Base-by-base conservation (phyloP, 2,797 vertebrate species). In the Neosalanx taihuensis region DNA sequence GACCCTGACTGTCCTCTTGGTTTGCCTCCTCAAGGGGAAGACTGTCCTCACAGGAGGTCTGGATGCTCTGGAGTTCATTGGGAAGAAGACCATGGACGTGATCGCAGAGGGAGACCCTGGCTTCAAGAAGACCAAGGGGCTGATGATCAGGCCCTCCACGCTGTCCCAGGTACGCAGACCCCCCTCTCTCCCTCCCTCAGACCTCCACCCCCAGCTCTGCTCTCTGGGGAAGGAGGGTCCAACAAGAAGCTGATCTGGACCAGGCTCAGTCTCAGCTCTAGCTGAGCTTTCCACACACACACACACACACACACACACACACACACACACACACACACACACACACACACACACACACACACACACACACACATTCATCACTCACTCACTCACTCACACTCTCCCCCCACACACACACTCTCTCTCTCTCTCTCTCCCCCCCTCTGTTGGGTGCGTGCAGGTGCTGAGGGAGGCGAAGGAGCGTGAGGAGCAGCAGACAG, bases 11-110 rank as follows among this genome's bases (percentile, higher is more conserved):
- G 3, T 46, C 9, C 6, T 41, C 37, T 41, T 41, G 37, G 37
- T 41, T 41, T 41, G 37, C 37, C 1, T 41, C 37, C 37, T 41
- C 37, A 3, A 99, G 98, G 94, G 98, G 7, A 98, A 96, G 85
- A 95, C 90, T 0, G 93, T 99, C 76, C 93, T 99, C 73, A 94
- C 84, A 5, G 97, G 98, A 26, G 94, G 97, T 49, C 88, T 99
- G 84, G 98, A 99, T 76, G 97, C 98, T 67, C 92, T 99, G 89
- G 97, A 99, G 88, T 99, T 98, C 84, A 98, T 99, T 0, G 98
- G 97, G 35, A 99, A 99, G 88, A 99, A 98, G 90, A 99, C 98
- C 29, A 99, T 99, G 98, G 96, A 99, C 18, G 97, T 98, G 79
- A 98, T 99, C 70, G 96, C 97, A 31, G 97, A 99, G 84, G 96